These are phyloP conservation scores for Hormaphis cornu DNA, from an alignment of 1,140 invertebrate species.

Conservation along the genomic window DNA sequence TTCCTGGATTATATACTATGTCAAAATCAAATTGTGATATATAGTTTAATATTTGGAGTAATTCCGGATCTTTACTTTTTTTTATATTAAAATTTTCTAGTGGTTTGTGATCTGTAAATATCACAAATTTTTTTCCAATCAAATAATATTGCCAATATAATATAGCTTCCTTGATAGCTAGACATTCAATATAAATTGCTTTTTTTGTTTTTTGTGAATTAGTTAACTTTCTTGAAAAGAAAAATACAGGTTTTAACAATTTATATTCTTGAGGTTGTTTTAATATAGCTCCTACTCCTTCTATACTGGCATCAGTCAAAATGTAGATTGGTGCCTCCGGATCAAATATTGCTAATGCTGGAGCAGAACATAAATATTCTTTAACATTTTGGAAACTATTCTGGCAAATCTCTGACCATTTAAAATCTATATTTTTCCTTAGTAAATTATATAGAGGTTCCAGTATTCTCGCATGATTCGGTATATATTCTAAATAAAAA, in stretches of 20 bases:
- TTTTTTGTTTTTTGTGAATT: constrained; percentile 40
- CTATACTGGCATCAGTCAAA: not conserved
- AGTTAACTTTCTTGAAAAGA: constrained; percentile 40
- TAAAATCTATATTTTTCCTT: not conserved
- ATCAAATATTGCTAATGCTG: not conserved
- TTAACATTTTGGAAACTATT: not conserved
- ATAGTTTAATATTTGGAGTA: constrained; percentile 41
- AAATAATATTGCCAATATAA: constrained; percentile 42
- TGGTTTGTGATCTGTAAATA: constrained; percentile 43
- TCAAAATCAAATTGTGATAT: constrained; percentile 40
- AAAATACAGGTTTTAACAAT: constrained; percentile 36
- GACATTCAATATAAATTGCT: constrained; percentile 40
- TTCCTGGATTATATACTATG: constrained; percentile 36
- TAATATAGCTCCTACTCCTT: constrained; percentile 36
- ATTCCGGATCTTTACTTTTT: constrained; percentile 39
- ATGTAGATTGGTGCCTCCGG: not conserved
- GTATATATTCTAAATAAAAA: constrained; percentile 35
- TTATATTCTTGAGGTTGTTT: constrained; percentile 39
- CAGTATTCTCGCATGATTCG: constrained; percentile 28
- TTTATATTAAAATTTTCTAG: constrained; percentile 42
- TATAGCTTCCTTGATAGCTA: constrained; percentile 42
- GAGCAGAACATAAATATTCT: not conserved
- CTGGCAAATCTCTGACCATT: not conserved
- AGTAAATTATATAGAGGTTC: constrained; percentile 34
- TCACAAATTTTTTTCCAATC: constrained; percentile 40